Percentiles rank a stretch among this genome's conserved stretches.
Evolutionary conservation across 2,797 vertebrate species (phyloP).

Genomic region (Macroramphosus scolopax): DNA sequence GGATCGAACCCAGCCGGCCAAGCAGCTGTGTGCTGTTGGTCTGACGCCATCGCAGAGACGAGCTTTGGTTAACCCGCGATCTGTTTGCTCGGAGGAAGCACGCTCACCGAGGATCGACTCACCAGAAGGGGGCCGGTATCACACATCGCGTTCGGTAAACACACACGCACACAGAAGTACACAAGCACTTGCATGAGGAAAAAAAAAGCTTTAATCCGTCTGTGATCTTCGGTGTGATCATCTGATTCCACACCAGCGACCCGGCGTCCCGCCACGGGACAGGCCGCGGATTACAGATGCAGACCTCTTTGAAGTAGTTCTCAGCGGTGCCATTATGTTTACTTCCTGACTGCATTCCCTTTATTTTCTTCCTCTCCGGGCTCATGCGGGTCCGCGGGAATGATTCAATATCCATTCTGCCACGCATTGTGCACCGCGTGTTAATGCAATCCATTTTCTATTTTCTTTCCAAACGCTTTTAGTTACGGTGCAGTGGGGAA

Average conservation of each 20-base stretch:
- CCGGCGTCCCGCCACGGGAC: slow-evolving; percentile 4
- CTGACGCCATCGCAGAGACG: slow-evolving; percentile 47
- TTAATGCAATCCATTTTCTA: slow-evolving; percentile 67
- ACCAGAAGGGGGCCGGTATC: slow-evolving; percentile 42
- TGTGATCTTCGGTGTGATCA: slow-evolving; percentile 32
- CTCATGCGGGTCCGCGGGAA: slow-evolving; percentile 46
- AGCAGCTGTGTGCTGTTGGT: slow-evolving; percentile 65
- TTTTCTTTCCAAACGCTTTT: slow-evolving; percentile 60
- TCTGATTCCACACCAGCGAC: slow-evolving; percentile 37
- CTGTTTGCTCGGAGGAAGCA: slow-evolving; percentile 69
- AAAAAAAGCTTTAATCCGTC: slow-evolving; percentile 39
- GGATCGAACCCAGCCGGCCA: slow-evolving; percentile 49
- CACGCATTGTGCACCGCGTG: slow-evolving; percentile 47
- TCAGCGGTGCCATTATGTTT: slow-evolving; percentile 49
- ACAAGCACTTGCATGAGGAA: background rate
- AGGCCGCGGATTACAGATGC: slow-evolving; percentile 21
- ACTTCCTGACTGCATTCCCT: slow-evolving; percentile 50
- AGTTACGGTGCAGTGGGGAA: slow-evolving; percentile 50
- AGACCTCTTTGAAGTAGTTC: slow-evolving; percentile 36
- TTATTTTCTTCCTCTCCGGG: slow-evolving; percentile 22
- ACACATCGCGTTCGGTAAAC: slow-evolving; percentile 31
- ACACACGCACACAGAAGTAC: slow-evolving; percentile 11
- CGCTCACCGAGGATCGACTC: slow-evolving; percentile 41
- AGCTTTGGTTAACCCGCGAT: slow-evolving; percentile 49
- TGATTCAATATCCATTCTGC: slow-evolving; percentile 63